phyloP scores from a whole-genome alignment of 2,888 invertebrate species.

The Tiphia femorata region DNA sequence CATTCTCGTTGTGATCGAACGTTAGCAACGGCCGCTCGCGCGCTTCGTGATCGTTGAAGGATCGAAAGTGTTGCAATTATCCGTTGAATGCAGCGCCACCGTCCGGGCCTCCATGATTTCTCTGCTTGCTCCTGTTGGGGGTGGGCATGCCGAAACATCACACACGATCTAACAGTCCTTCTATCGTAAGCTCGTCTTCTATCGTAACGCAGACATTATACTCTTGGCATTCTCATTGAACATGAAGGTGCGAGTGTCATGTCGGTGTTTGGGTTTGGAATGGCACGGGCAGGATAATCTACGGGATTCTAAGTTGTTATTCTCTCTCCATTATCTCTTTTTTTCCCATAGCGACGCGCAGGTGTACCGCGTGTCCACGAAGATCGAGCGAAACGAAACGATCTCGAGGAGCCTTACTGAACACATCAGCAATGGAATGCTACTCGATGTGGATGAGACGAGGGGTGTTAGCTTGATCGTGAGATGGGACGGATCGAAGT shows the following conservation, averaged over 20 bases:
- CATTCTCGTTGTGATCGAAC: not conserved
- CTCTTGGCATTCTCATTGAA: constrained; percentile 11
- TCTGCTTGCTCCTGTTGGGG: constrained; percentile 22
- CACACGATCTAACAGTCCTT: constrained; percentile 32
- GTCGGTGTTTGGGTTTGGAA: constrained; percentile 9
- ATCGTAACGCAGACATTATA: constrained; percentile 20
- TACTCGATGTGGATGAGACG: too few relatives aligned
- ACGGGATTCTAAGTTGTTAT: too few relatives aligned
- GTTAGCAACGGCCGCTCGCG: not conserved
- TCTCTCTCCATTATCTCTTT: too few relatives aligned
- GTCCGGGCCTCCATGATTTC: constrained; percentile 19
- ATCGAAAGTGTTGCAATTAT: constrained; percentile 22
- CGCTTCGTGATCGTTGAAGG: constrained; percentile 11
- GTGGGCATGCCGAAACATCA: constrained; percentile 39
- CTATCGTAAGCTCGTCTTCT: constrained; percentile 24
- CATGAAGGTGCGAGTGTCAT: constrained; percentile 17
- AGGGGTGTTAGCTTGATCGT: too few relatives aligned
- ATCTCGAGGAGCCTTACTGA: too few relatives aligned
- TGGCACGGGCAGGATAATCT: constrained; percentile 11
- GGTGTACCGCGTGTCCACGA: too few relatives aligned
- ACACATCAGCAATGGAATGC: too few relatives aligned
- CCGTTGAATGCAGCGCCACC: constrained; percentile 9
- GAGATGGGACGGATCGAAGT: too few relatives aligned
- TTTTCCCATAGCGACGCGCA: too few relatives aligned
- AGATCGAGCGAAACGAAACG: too few relatives aligned